Percentiles rank a stretch among this genome's conserved stretches.
phyloP scores from a whole-genome alignment of 2,797 vertebrate genomes.

The Pipistrellus kuhlii region DNA sequence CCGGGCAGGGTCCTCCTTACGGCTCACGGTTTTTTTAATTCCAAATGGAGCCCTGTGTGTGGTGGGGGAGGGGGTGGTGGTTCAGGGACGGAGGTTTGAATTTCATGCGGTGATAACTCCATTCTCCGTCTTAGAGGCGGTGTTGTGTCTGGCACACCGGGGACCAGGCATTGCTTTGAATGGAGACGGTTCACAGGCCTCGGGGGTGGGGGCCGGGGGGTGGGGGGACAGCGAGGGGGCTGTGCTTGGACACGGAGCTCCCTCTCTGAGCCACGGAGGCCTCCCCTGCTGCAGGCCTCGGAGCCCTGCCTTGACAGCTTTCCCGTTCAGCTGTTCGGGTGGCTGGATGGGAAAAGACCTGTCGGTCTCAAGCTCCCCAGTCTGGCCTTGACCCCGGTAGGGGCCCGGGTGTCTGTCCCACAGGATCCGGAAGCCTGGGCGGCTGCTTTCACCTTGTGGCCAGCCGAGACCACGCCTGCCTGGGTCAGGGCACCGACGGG shows the following conservation, averaged over 20 bases:
- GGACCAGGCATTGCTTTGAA: neutral
- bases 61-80: neutral
- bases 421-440: neutral
- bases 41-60: neutral
- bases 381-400: neutral
- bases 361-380: neutral
- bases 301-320: neutral
- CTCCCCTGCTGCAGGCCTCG: neutral
- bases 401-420: neutral
- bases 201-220: accelerated
- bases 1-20: neutral
- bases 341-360: neutral
- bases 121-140: neutral
- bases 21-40: neutral
- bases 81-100: accelerated
- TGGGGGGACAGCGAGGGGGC: neutral
- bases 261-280: neutral
- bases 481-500: too few relatives aligned
- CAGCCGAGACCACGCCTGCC: neutral
- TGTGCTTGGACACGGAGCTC: accelerated
- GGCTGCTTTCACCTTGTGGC: neutral
- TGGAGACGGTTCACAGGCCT: neutral
- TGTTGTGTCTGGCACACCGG: accelerated
- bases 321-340: neutral
- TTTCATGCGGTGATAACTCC: neutral